These are phyloP conservation scores for Hydrotaea diabolus DNA, from an alignment of 2,888 invertebrate species.

Conservation along the genomic window DNA sequence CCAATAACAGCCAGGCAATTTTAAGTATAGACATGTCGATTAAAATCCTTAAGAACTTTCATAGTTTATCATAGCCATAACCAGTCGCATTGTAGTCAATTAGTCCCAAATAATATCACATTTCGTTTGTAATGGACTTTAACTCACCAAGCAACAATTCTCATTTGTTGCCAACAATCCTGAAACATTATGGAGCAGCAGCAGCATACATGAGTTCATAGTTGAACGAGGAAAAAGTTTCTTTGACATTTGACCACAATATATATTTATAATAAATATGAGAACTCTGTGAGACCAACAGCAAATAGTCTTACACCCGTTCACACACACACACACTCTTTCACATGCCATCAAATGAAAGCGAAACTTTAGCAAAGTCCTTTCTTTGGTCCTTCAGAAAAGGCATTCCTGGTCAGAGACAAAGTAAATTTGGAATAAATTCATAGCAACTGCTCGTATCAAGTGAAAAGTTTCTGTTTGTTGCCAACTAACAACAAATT, in stretches of 20 bases:
- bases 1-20: no score
- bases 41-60: no score
- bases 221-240: slow-evolving; percentile 16
- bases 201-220: neutral
- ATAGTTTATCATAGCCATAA: neutral
- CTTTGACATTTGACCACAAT: slow-evolving; percentile 65
- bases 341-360: neutral
- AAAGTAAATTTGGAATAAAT: slow-evolving; percentile 55
- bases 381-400: no score
- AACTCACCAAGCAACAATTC: neutral
- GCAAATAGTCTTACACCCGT: neutral
- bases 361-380: slow-evolving; percentile 17
- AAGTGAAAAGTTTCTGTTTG: slow-evolving; percentile 3
- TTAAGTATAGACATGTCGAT: no score
- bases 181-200: neutral
- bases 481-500: slow-evolving; percentile 65
- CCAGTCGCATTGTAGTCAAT: neutral
- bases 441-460: slow-evolving; percentile 17
- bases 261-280: slow-evolving; percentile 61
- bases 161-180: neutral
- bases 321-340: neutral
- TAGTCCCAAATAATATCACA: neutral
- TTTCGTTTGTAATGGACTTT: slow-evolving; percentile 8
- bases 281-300: neutral
- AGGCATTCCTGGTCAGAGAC: slow-evolving; percentile 49